These are phyloP conservation scores for Rhagologus leucostigma DNA, from an alignment of 2,113 vertebrate genomes.

Conservation along the genomic window DNA sequence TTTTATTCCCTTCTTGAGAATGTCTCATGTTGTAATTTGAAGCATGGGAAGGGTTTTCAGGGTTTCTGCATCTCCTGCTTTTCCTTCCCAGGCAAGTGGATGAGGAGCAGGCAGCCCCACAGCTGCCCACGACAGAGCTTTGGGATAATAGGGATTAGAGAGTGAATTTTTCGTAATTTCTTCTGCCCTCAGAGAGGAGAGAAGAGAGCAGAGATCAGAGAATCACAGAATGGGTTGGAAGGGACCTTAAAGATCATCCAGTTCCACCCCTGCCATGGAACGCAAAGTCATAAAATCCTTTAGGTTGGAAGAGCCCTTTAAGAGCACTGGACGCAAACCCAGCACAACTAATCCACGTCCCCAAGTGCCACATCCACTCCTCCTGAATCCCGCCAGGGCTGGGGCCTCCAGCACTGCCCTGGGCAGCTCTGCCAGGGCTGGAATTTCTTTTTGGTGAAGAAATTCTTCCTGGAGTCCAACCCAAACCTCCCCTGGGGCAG, in stretches of 20 bases:
- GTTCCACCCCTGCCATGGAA: not conserved
- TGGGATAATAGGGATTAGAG: not conserved
- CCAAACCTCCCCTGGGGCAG: not conserved
- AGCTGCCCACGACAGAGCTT: not conserved
- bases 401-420: not conserved
- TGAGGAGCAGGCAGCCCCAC: not conserved
- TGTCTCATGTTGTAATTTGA: not conserved
- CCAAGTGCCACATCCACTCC: not conserved
- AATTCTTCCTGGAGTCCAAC: too few relatives aligned
- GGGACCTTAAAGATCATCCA: not conserved
- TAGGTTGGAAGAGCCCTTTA: not conserved
- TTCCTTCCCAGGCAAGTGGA: not conserved
- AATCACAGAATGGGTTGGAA: not conserved
- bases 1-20: not conserved
- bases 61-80: not conserved
- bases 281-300: too few relatives aligned
- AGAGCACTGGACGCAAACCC: accelerated
- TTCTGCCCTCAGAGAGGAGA: not conserved
- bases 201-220: not conserved
- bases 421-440: not conserved
- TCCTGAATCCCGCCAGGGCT: not conserved
- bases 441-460: too few relatives aligned
- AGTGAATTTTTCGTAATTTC: not conserved
- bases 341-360: not conserved
- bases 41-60: not conserved